Evolutionary conservation across 92 coral and sea anemone species (phyloP), one percentile per base, ranked within the genome.

Genomic region (Metridium senile): DNA sequence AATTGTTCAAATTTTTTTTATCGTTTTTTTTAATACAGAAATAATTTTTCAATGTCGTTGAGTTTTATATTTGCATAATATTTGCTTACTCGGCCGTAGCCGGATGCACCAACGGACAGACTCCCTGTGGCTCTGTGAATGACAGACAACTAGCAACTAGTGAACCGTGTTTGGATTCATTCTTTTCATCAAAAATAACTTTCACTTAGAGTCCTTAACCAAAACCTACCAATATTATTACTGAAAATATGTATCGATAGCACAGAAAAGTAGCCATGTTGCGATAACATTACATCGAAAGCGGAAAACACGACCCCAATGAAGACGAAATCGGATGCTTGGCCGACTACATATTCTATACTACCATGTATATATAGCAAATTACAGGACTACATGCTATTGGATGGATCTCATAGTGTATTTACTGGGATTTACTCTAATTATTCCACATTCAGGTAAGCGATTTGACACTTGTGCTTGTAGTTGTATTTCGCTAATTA

Each of bases 101-200:
- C 76, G 76, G 45, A 72, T 72, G 63, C 20, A 32, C 62, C 76
- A 54, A 72, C 76, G 76, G 66, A 53, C 20, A 59, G 76, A 29
- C 76, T 11, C 47, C 66, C 66, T 29, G 52, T 19, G 8, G 75
- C 29, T 46, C 30, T 3, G 21, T 54, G 3, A 23, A 23, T 70
- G 62, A 70, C 62, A 33, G 59, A 28, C n/a, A 11, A 27, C n/a
- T n/a, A n/a, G 0, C 10, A n/a, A 29, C 54, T 39, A 43, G 21
- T 63, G 45, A 72, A 32, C 76, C 62, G 47, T 52, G 76, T 72
- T 26, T 71, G 6, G 28, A 11, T 25, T 3, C 8, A 10, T 31
- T 51, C 46, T 71, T 53, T 29, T 61, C 8, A 10, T 61, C 23
- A 7, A 23, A 26, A 21, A 23, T 2, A 23, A 23, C 19, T 20